phyloP scores from a whole-genome alignment of 2,888 invertebrate species.

The Agrochola lota region DNA sequence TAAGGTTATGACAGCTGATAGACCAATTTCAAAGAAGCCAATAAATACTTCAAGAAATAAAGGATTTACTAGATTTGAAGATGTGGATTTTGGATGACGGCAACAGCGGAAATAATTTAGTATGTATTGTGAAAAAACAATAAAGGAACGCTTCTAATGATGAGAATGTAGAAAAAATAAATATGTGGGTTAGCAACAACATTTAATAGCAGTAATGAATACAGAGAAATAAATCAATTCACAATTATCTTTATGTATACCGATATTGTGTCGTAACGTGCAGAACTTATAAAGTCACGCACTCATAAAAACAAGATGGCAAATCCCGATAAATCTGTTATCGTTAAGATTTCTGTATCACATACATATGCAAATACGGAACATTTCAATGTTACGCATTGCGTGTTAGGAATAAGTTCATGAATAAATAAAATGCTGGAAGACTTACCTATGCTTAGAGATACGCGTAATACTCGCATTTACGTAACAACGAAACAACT shows the following conservation, averaged over 20 bases:
- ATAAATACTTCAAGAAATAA: background rate
- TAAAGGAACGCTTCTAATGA: background rate
- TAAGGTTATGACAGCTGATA: background rate
- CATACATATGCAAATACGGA: constrained; percentile 75
- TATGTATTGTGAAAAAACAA: background rate
- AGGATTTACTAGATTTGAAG: too few species aligned
- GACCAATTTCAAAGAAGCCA: background rate
- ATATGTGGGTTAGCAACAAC: background rate
- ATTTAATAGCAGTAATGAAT: constrained; percentile 60
- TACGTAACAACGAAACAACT: constrained; percentile 45
- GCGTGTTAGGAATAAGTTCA: constrained; percentile 73
- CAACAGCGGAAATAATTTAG: constrained; percentile 4
- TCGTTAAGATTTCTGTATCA: constrained; percentile 79
- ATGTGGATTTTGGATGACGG: background rate
- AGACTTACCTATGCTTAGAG: constrained; percentile 62
- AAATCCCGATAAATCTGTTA: constrained; percentile 76
- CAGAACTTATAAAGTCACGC: constrained; percentile 70
- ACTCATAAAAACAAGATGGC: constrained; percentile 76
- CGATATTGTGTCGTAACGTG: constrained; percentile 65
- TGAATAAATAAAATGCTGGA: constrained; percentile 72
- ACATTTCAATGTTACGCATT: constrained; percentile 72
- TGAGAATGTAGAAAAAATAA: background rate
- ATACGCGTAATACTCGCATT: constrained; percentile 52
- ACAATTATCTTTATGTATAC: constrained; percentile 59
- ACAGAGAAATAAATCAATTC: constrained; percentile 68